Conservation (phyloP, 2,797 vertebrate genomes). For the Neosalanx taihuensis region DNA sequence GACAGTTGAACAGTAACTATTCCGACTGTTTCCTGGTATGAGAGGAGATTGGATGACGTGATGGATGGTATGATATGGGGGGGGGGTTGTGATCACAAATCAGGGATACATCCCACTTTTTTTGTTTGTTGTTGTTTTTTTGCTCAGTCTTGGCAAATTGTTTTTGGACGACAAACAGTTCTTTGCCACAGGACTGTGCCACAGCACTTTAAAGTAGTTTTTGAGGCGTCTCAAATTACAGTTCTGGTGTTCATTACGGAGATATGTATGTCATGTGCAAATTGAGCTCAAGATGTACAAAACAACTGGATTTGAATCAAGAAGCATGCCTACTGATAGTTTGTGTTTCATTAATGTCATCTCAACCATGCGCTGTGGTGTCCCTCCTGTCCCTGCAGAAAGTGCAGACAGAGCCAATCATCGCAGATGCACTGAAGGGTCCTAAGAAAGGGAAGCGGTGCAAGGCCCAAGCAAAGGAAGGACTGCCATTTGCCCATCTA, state of each 20-base stretch:
- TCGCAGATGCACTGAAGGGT: slow-evolving; percentile 67
- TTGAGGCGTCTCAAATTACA: slow-evolving; percentile 14
- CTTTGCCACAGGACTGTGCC: not conserved
- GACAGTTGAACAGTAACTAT: slow-evolving; percentile 10
- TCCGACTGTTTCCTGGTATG: slow-evolving; percentile 32
- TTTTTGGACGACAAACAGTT: slow-evolving; percentile 41
- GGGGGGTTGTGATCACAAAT: slow-evolving; percentile 46
- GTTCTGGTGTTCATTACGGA: not conserved
- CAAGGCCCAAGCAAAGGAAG: slow-evolving; percentile 53
- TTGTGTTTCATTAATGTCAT: not conserved
- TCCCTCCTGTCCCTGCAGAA: slow-evolving; percentile 56
- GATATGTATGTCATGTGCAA: not conserved
- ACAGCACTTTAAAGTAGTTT: slow-evolving; percentile 12
- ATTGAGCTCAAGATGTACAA: not conserved
- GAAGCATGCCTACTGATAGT: not conserved
- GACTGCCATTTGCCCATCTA: slow-evolving; percentile 65
- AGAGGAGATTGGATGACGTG: not conserved
- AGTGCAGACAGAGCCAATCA: slow-evolving; percentile 71
- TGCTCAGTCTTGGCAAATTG: slow-evolving; percentile 40
- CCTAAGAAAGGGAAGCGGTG: slow-evolving; percentile 51
- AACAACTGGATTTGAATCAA: not conserved
- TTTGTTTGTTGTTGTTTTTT: slow-evolving; percentile 49
- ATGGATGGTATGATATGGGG: slow-evolving; percentile 13
- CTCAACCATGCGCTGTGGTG: not conserved
- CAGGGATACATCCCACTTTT: slow-evolving; percentile 47